These are phyloP conservation scores for Harpalus rubripes DNA, from an alignment of 2,888 invertebrate genomes.

Conservation along the genomic window DNA sequence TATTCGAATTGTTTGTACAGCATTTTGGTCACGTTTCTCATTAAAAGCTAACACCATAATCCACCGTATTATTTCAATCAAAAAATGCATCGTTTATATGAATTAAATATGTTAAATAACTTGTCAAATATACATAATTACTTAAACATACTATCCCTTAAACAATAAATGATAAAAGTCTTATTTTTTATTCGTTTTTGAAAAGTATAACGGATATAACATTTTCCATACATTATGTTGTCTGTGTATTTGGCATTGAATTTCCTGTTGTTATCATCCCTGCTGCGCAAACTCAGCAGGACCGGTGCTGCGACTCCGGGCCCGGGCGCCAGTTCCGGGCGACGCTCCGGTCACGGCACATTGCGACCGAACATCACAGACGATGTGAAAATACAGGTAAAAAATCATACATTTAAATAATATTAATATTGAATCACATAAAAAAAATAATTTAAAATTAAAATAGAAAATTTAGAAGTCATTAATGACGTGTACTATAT, in stretches of 20 bases:
- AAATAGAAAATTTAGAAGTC: too few relatives aligned
- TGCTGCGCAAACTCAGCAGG: constrained; percentile 11
- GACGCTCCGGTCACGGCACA: constrained; percentile 18
- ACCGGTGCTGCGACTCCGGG: not conserved
- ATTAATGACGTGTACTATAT: too few relatives aligned
- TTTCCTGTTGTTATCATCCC: not conserved
- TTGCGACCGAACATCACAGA: not conserved
- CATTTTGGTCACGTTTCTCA: not conserved
- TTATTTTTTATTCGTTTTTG: too few relatives aligned
- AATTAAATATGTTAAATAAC: too few relatives aligned
- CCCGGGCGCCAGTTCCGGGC: constrained; percentile 41
- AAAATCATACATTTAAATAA: too few relatives aligned
- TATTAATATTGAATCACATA: too few relatives aligned
- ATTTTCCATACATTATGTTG: not conserved
- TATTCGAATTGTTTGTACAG: not conserved
- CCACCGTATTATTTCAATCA: too few relatives aligned
- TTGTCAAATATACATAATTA: too few relatives aligned
- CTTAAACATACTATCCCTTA: too few relatives aligned
- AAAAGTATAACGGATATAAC: not conserved
- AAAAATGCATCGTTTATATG: too few relatives aligned
- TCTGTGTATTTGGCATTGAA: not conserved
- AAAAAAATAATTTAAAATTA: too few relatives aligned
- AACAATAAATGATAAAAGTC: too few relatives aligned
- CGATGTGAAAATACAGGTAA: not conserved
- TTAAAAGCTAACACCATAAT: not conserved